A percentile compares a stretch with the other conserved stretches of the same genome.
These are phyloP conservation scores for Pocota personata DNA, from an alignment of 2,888 invertebrate species.

Conservation along the genomic window DNA sequence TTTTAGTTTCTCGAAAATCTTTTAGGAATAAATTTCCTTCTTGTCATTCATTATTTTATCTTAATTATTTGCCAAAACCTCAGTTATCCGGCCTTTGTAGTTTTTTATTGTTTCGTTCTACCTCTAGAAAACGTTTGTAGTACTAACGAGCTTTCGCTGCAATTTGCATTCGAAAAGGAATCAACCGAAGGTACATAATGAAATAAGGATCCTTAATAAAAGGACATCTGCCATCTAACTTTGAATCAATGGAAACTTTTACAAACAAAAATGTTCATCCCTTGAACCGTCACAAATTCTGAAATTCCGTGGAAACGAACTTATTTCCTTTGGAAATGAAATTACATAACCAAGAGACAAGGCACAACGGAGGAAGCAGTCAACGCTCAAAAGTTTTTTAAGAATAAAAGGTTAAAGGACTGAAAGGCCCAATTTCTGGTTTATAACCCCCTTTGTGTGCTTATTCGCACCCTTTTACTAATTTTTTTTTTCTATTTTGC, in stretches of 20 bases:
- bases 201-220: constrained; percentile 43
- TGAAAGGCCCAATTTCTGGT: constrained; percentile 19
- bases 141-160: not conserved
- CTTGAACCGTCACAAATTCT: not conserved
- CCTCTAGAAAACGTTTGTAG: not conserved
- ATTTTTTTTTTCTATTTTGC: constrained; percentile 16
- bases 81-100: not conserved
- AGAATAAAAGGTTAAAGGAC: constrained; percentile 43
- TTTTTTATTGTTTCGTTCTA: not conserved
- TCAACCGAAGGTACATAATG: constrained; percentile 31
- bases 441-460: constrained; percentile 8
- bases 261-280: not conserved
- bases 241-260: constrained; percentile 49
- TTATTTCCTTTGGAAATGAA: constrained; percentile 16
- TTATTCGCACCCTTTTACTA: constrained; percentile 38
- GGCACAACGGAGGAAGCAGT: not conserved
- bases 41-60: not conserved
- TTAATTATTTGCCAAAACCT: not conserved
- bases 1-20: not conserved
- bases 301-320: constrained; percentile 17
- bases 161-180: constrained; percentile 35
- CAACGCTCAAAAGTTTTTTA: not conserved
- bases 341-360: constrained; percentile 14
- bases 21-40: not conserved
- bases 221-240: constrained; percentile 33